These are phyloP conservation scores for Eucidaris tribuloides DNA, from an alignment of 35 echinoderm and acorn worm species.

Conservation along the genomic window DNA sequence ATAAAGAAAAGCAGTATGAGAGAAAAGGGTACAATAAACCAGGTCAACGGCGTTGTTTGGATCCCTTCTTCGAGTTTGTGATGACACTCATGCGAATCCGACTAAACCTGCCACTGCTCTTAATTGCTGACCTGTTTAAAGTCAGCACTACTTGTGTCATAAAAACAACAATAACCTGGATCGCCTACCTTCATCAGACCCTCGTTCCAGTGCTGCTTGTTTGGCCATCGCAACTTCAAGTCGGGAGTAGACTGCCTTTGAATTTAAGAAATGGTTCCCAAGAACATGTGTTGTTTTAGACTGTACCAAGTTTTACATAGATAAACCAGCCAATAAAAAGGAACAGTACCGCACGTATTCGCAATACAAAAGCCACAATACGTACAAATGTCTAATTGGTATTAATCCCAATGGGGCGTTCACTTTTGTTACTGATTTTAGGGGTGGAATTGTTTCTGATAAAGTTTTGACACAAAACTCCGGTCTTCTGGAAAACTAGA, in stretches of 20 bases:
- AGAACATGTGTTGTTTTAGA: slow-evolving; percentile 40
- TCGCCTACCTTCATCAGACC: slow-evolving; percentile 24
- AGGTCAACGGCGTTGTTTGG: not conserved
- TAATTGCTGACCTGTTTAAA: slow-evolving; percentile 28
- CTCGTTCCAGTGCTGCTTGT: slow-evolving; percentile 22
- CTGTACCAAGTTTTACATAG: slow-evolving; percentile 27
- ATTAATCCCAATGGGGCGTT: slow-evolving; percentile 17
- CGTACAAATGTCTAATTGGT: slow-evolving; percentile 30
- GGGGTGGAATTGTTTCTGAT: slow-evolving; percentile 33
- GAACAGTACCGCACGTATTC: slow-evolving; percentile 38
- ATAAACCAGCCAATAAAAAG: not conserved
- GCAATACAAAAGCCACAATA: slow-evolving; percentile 44
- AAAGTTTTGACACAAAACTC: slow-evolving; percentile 15
- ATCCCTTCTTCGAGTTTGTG: slow-evolving; percentile 14
- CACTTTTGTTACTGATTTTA: slow-evolving; percentile 25
- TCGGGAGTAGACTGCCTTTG: slow-evolving; percentile 13
- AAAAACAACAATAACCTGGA: slow-evolving; percentile 31
- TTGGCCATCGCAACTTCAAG: slow-evolving; percentile 19
- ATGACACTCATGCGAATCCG: slow-evolving; percentile 14
- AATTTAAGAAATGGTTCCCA: not conserved
- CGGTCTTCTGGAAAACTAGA: slow-evolving; percentile 26
- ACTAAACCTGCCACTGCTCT: not conserved
- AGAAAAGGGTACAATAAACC: not conserved
- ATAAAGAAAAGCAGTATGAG: not conserved
- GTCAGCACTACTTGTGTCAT: not conserved